phyloP scores from a whole-genome alignment of 2,797 vertebrate genomes.

The Spheniscus humboldti region DNA sequence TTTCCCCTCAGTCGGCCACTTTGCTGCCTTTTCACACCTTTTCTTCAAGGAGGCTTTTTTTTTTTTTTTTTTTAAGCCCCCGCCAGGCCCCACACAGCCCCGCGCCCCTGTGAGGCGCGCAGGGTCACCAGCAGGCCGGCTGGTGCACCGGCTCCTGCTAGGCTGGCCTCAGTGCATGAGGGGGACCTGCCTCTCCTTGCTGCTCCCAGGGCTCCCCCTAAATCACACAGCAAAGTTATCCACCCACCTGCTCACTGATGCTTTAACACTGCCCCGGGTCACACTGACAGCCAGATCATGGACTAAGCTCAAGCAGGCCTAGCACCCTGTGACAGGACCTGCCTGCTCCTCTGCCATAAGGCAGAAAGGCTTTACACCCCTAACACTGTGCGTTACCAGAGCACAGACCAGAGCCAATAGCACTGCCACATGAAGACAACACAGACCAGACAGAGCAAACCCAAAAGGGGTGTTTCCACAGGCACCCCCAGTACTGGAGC shows the following conservation, averaged over 20 bases:
- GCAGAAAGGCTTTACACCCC: not conserved
- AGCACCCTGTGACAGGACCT: rapidly evolving
- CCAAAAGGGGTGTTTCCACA: too few species aligned
- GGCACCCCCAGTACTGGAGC: rapidly evolving
- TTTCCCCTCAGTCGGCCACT: rapidly evolving
- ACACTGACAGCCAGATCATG: rapidly evolving
- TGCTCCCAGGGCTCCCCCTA: too few species aligned
- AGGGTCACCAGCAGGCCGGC: rapidly evolving
- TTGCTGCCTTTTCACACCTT: not conserved
- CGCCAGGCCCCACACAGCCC: too few species aligned
- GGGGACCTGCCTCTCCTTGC: too few species aligned
- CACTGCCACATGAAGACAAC: rapidly evolving
- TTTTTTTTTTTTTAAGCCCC: too few species aligned
- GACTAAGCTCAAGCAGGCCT: rapidly evolving
- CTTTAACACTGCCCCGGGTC: rapidly evolving
- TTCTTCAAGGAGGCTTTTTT: rapidly evolving
- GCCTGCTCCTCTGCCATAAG: rapidly evolving
- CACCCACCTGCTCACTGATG: rapidly evolving
- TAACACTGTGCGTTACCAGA: rapidly evolving
- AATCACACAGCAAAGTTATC: not conserved
- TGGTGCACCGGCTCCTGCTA: rapidly evolving
- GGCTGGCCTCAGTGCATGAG: rapidly evolving
- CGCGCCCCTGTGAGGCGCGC: rapidly evolving
- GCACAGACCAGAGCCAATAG: not conserved
- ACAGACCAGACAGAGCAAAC: rapidly evolving